Conservation (phyloP, 2,113 vertebrate genomes). For the Crypturellus undulatus region DNA sequence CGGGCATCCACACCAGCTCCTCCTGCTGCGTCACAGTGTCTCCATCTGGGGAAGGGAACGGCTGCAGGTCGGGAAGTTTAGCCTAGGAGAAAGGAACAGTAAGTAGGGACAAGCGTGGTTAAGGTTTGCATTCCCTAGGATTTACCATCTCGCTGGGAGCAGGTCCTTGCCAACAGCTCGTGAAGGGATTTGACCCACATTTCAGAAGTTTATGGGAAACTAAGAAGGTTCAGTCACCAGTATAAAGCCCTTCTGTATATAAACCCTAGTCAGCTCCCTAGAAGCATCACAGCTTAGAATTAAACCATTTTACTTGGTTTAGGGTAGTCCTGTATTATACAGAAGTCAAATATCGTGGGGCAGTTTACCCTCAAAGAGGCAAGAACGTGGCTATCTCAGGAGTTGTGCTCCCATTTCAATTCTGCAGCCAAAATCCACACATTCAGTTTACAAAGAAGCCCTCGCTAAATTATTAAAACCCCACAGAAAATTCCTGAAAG, state of each 20-base stretch:
- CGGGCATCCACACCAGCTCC: conserved; percentile 98
- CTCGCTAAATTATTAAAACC: conserved; percentile 7
- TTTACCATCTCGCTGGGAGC: accelerated
- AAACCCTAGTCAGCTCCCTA: neutral
- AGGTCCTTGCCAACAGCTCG: neutral
- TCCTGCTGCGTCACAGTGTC: conserved; percentile 95
- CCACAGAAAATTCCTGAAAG: conserved; percentile 20
- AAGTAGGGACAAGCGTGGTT: neutral
- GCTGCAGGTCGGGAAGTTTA: conserved; percentile 96
- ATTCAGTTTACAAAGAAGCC: neutral
- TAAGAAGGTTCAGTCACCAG: neutral
- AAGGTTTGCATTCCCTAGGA: accelerated
- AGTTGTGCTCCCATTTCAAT: neutral
- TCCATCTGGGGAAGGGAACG: conserved; percentile 91
- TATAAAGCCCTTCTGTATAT: neutral
- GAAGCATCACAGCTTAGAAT: neutral
- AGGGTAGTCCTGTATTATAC: accelerated
- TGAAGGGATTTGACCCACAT: neutral
- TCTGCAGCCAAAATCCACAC: neutral
- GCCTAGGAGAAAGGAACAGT: conserved; percentile 77
- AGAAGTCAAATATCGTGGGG: neutral
- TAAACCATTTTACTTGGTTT: neutral
- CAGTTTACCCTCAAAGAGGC: neutral
- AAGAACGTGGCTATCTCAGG: neutral
- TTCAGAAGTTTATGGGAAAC: neutral